These are phyloP conservation scores for Conus ventricosus DNA, from an alignment of 1,140 invertebrate species.

Conservation along the genomic window DNA sequence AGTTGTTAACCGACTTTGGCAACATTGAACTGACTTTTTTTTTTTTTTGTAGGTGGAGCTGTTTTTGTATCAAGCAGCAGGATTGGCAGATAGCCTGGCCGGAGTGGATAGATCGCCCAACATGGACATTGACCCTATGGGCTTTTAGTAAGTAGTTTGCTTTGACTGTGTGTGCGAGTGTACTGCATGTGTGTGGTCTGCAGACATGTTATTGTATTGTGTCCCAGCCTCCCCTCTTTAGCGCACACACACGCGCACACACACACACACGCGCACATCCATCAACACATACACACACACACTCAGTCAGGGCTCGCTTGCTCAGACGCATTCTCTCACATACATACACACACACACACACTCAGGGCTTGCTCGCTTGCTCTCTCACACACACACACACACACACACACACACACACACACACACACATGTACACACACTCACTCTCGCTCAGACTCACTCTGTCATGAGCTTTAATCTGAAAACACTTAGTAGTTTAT, in stretches of 20 bases:
- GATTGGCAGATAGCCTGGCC: conserved; percentile 76
- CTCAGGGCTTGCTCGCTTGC: too few relatives aligned
- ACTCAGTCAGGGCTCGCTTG: background rate
- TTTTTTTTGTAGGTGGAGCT: conserved; percentile 72
- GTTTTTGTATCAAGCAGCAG: conserved; percentile 76
- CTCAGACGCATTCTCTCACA: background rate
- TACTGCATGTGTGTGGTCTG: background rate
- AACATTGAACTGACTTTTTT: background rate
- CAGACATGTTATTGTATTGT: too few relatives aligned
- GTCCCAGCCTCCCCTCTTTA: too few relatives aligned
- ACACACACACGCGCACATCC: too few relatives aligned
- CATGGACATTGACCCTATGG: conserved; percentile 65
- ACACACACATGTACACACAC: background rate
- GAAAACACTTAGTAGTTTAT: too few relatives aligned
- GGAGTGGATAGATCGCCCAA: conserved; percentile 68
- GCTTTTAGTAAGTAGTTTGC: conserved; percentile 60
- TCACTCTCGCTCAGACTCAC: too few relatives aligned
- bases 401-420: background rate
- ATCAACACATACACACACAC: too few relatives aligned
- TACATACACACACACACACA: background rate
- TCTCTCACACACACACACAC: background rate
- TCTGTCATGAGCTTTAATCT: too few relatives aligned
- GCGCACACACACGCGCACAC: too few relatives aligned
- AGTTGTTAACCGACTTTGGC: too few relatives aligned
- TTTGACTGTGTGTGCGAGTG: background rate